Conservation (phyloP, 2,888 invertebrate genomes). For the Coenonympha glycerion region DNA sequence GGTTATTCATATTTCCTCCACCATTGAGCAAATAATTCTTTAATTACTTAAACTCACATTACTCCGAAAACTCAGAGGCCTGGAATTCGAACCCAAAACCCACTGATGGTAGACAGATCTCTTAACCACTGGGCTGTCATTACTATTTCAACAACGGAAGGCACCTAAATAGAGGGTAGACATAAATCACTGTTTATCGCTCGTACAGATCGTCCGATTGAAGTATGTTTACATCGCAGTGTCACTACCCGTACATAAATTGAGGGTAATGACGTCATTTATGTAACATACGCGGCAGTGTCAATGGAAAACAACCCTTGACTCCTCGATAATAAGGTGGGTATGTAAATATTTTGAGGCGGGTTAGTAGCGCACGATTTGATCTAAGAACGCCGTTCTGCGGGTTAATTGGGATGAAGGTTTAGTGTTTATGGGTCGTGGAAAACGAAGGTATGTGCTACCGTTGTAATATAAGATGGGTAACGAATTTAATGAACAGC, state of each 20-base stretch:
- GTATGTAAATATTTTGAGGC: not conserved
- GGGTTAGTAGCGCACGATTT: not conserved
- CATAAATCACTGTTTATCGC: conserved; percentile 22
- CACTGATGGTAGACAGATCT: no score
- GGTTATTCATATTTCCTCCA: no score
- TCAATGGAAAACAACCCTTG: conserved; percentile 5
- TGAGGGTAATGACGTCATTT: conserved; percentile 31
- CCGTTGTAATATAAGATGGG: no score
- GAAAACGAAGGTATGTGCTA: not conserved
- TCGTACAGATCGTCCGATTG: conserved; percentile 21
- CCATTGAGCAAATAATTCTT: no score
- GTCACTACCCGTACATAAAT: conserved; percentile 25
- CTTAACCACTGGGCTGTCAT: no score
- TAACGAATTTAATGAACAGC: no score
- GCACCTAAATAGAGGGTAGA: no score
- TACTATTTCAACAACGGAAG: no score
- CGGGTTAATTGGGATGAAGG: conserved; percentile 17
- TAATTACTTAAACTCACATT: no score
- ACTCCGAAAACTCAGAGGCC: no score
- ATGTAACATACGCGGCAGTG: conserved; percentile 33
- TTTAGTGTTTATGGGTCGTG: conserved; percentile 12
- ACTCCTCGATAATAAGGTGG: not conserved
- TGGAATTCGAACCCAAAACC: no score
- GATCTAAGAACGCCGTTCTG: conserved; percentile 10
- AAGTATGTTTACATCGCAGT: conserved; percentile 17